Base-by-base conservation (phyloP, 1,140 invertebrate species). In the Orussus abietinus region DNA sequence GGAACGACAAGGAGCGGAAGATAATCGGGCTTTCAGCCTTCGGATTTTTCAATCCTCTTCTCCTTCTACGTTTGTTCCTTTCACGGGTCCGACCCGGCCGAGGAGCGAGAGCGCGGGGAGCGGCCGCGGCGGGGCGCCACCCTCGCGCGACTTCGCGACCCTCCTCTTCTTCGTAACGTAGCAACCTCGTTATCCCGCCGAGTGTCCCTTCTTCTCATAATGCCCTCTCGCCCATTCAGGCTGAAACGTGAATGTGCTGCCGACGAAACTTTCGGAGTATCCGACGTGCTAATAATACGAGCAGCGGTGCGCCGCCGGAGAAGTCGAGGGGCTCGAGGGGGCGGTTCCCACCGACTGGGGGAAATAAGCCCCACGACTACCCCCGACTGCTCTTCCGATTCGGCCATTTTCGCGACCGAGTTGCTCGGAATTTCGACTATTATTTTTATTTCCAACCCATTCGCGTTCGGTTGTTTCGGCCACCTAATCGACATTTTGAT, bases 1-100 rank as follows among this genome's bases (percentile, higher is more conserved):
- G 51, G 48, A 51, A 53, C 53, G 49, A 64, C 64, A 56, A 67
- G 55, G 53, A 66, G 51, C 53, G 57, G 60, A 61, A 66, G 57
- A 69, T 67, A 65, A 66, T 69, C 63, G 56, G 53, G 48, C 57
- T 65, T 66, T 61, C 57, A 56, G 46, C 21, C 35, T 55, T 47
- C 32, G 31, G 50, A 60, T 59, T 65, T 66, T 59, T 65, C 57
- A 62, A 59, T 61, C 53, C 57, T 55, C 58, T 55, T 57, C 52
- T 51, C 55, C 39, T 38, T 15, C 36, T 29, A 26, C 18, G 19
- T 44, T 4, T 53, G 52, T 49, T 47, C 48, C 29, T 52, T 57
- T 55, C 47, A 49, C 36, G 38, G 30, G 31, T 22, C 12, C 13
- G 25, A 20, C 15, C 17, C 33, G 18, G 9, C 22, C 22, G 17